Conservation (phyloP, 2,888 invertebrate species). For the Lasiommata megera region DNA sequence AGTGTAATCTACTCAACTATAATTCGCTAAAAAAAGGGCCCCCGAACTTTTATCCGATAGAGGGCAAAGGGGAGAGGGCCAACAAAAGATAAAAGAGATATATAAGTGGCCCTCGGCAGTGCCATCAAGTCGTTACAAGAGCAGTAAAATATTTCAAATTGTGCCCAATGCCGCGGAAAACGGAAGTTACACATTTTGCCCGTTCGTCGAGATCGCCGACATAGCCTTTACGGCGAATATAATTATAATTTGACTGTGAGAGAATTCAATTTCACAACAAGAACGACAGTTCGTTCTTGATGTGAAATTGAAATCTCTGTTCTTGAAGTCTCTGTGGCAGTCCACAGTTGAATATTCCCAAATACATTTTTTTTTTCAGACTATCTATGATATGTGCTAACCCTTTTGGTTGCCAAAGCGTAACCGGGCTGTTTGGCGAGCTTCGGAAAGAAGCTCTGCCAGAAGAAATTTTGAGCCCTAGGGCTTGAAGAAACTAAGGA, state of each 20-base stretch:
- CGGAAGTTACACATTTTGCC: slow-evolving; percentile 73
- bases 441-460: too few relatives aligned
- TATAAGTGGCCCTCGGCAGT: slow-evolving; percentile 79
- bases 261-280: neutral
- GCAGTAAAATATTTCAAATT: slow-evolving; percentile 81
- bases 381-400: too few relatives aligned
- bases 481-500: too few relatives aligned
- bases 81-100: slow-evolving; percentile 79
- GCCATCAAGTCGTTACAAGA: slow-evolving; percentile 81
- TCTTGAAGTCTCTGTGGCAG: too few relatives aligned
- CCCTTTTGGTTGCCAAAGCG: too few relatives aligned
- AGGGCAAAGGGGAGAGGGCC: slow-evolving; percentile 69
- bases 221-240: slow-evolving; percentile 29
- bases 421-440: too few relatives aligned
- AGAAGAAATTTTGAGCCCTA: too few relatives aligned
- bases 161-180: slow-evolving; percentile 80
- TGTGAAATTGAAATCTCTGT: too few relatives aligned
- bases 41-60: slow-evolving; percentile 58
- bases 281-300: too few relatives aligned
- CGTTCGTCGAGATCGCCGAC: slow-evolving; percentile 31
- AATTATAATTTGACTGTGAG: slow-evolving; percentile 35
- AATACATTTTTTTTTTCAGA: too few relatives aligned
- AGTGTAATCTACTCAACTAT: slow-evolving; percentile 41
- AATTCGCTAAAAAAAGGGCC: slow-evolving; percentile 58
- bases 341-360: too few relatives aligned